phyloP scores from a whole-genome alignment of 2,888 invertebrate species.

The Oconnorella tubifera region DNA sequence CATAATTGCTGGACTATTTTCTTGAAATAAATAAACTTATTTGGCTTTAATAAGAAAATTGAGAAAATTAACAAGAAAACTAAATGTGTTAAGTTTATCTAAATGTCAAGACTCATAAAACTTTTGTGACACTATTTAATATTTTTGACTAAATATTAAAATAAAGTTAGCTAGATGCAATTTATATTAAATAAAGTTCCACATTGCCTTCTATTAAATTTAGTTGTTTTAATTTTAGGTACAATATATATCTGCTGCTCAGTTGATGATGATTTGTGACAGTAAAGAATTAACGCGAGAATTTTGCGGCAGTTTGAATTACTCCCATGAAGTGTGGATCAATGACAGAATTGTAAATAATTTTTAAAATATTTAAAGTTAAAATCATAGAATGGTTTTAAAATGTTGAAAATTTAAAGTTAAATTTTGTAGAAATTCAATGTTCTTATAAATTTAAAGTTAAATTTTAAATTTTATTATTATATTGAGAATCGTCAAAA shows the following conservation, averaged over 20 bases:
- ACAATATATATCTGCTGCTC: conserved; percentile 43
- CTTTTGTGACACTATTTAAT: no score
- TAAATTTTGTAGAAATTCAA: background rate
- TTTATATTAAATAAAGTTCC: background rate
- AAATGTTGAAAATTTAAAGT: background rate
- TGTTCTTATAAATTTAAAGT: background rate
- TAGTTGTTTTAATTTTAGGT: background rate
- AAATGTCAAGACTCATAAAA: no score
- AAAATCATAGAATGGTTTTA: background rate
- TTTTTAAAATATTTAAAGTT: background rate
- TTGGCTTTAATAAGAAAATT: no score
- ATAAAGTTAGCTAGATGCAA: no score
- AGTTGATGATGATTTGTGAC: conserved; percentile 71
- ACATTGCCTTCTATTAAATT: background rate
- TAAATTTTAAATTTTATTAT: background rate
- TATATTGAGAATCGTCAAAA: background rate
- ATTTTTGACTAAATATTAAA: no score
- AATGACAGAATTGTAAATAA: conserved; percentile 69
- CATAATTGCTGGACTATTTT: no score
- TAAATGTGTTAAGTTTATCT: no score
- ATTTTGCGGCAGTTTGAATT: conserved; percentile 69
- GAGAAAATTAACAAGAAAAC: no score
- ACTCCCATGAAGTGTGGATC: conserved; percentile 73
- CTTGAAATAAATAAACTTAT: no score
- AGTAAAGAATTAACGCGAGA: conserved; percentile 69